These are phyloP conservation scores for Baryphthengus martii DNA, from an alignment of 2,113 vertebrate species.

Conservation along the genomic window DNA sequence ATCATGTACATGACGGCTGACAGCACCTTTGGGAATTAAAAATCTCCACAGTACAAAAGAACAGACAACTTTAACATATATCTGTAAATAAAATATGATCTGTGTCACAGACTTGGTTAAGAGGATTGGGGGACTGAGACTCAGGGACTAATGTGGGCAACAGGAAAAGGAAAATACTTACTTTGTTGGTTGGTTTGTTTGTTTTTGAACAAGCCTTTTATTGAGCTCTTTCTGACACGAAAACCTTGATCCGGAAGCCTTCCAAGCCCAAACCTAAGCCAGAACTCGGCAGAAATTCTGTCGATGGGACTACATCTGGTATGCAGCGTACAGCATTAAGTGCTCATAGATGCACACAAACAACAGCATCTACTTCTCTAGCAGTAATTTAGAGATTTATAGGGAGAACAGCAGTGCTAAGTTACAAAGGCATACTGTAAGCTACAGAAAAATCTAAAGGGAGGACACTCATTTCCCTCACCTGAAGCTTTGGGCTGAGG, in stretches of 20 bases:
- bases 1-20: neutral
- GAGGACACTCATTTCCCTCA: neutral
- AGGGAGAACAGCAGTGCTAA: neutral
- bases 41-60: neutral
- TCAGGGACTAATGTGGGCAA: neutral
- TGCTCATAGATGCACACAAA: neutral
- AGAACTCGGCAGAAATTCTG: neutral
- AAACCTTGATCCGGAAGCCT: neutral
- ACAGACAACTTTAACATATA: neutral
- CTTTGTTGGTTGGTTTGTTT: neutral
- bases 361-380: neutral
- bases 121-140: neutral
- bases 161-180: neutral
- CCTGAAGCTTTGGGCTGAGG: neutral
- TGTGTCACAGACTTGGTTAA: neutral
- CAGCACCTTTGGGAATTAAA: neutral
- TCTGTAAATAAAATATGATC: neutral
- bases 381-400: neutral
- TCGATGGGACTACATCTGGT: neutral
- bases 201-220: neutral
- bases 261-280: neutral
- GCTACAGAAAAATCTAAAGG: neutral
- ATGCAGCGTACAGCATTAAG: accelerated
- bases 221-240: neutral
- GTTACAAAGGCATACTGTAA: neutral